Evolutionary conservation across 2,797 vertebrate genomes (phyloP).

Genomic region (Kryptolebias ocellatus): DNA sequence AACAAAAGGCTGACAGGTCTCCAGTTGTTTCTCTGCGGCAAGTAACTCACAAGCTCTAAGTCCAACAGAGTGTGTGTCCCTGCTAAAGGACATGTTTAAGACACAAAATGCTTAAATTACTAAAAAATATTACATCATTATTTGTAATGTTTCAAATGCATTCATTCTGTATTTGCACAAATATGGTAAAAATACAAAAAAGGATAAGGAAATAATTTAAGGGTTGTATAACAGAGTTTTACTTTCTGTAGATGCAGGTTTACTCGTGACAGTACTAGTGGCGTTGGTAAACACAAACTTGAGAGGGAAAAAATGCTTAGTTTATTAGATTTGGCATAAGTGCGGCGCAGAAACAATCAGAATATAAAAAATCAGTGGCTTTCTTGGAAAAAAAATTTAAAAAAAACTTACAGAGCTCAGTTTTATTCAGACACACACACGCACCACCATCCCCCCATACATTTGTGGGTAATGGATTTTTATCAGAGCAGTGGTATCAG

Average conservation of each 20-base stretch:
- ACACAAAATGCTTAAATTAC: too few relatives aligned
- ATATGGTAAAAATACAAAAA: too few relatives aligned
- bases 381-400: conserved; percentile 8
- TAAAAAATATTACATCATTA: too few relatives aligned
- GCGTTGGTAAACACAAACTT: background rate
- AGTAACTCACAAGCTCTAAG: too few relatives aligned
- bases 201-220: too few relatives aligned
- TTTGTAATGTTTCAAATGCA: too few relatives aligned
- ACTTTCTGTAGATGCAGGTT: background rate
- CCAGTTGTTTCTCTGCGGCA: too few relatives aligned
- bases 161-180: too few relatives aligned
- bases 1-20: too few relatives aligned
- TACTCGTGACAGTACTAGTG: background rate
- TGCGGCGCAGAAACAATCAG: conserved; percentile 14
- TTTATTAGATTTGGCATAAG: conserved; percentile 10
- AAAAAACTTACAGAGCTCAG: conserved; percentile 19
- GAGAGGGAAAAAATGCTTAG: background rate
- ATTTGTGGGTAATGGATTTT: conserved; percentile 85
- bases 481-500: conserved; percentile 83
- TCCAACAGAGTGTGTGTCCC: too few relatives aligned
- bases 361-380: conserved; percentile 10
- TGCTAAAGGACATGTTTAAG: too few relatives aligned
- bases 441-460: conserved; percentile 64
- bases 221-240: background rate
- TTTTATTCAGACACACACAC: conserved; percentile 7